Conservation (phyloP, 2,888 invertebrate genomes). For the Drosophila nr. perissopoda region DNA sequence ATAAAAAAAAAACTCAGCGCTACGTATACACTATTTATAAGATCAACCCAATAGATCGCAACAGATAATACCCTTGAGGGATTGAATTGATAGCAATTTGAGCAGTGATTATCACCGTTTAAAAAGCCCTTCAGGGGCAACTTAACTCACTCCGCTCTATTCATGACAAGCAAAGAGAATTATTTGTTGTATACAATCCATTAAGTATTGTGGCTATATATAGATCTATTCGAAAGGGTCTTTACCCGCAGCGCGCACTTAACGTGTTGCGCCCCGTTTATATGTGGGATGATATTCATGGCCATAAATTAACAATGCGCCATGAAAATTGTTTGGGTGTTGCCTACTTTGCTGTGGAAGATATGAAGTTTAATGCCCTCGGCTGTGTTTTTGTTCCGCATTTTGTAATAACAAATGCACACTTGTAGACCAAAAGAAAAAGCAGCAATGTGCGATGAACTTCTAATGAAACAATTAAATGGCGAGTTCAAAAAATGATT, state of each 20-base stretch:
- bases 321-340: conserved; percentile 39
- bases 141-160: conserved; percentile 8
- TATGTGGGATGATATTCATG: conserved; percentile 28
- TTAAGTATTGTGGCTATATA: conserved; percentile 42
- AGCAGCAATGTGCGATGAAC: conserved; percentile 2
- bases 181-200: conserved; percentile 16
- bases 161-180: conserved; percentile 29
- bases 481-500: conserved; percentile 23
- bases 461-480: conserved; percentile 34
- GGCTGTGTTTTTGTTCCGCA: conserved; percentile 34
- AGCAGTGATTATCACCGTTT: conserved; percentile 7
- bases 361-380: conserved; percentile 49
- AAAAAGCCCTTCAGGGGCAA: conserved; percentile 7
- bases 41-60: background rate
- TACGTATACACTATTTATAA: background rate
- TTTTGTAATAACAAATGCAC: conserved; percentile 28
- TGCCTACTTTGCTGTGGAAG: conserved; percentile 2
- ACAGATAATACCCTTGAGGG: background rate
- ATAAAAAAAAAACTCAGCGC: background rate
- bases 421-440: conserved; percentile 2
- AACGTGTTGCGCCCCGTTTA: conserved; percentile 50
- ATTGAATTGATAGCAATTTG: background rate
- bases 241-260: conserved; percentile 25
- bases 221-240: conserved; percentile 29
- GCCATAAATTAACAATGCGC: conserved; percentile 52